Conservation (phyloP, 2,113 vertebrate genomes). For the Neoarius graeffei region DNA sequence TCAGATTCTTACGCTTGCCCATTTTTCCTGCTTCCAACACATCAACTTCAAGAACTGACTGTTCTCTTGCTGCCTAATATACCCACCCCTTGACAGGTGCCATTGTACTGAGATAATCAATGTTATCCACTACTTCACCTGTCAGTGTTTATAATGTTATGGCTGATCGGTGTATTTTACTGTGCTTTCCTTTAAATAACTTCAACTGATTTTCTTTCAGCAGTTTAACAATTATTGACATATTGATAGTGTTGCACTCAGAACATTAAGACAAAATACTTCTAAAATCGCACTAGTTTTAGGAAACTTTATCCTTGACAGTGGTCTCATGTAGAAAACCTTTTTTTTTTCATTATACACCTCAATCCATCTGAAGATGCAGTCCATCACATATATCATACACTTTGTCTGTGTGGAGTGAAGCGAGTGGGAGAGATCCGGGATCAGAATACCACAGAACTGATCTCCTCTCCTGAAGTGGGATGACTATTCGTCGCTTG, state of each 20-base stretch:
- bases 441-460: background rate
- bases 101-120: too few relatives aligned
- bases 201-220: constrained; percentile 17
- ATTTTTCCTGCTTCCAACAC: too few relatives aligned
- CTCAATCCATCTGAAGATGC: background rate
- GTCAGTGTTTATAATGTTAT: too few relatives aligned
- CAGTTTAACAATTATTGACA: constrained; percentile 1
- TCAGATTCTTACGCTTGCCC: too few relatives aligned
- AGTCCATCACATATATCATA: constrained; percentile 10
- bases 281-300: constrained; percentile 25
- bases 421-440: background rate
- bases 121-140: too few relatives aligned
- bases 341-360: background rate
- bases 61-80: too few relatives aligned
- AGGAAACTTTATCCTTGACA: constrained; percentile 8
- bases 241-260: background rate
- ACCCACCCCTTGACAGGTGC: too few relatives aligned
- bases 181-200: background rate
- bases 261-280: constrained; percentile 1
- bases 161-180: background rate
- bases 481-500: background rate
- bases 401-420: constrained; percentile 7
- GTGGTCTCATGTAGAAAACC: background rate
- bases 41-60: too few relatives aligned
- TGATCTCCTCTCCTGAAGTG: constrained; percentile 17